Evolutionary conservation across 2,888 invertebrate species (phyloP).

Genomic region (Platycheirus rosarum): DNA sequence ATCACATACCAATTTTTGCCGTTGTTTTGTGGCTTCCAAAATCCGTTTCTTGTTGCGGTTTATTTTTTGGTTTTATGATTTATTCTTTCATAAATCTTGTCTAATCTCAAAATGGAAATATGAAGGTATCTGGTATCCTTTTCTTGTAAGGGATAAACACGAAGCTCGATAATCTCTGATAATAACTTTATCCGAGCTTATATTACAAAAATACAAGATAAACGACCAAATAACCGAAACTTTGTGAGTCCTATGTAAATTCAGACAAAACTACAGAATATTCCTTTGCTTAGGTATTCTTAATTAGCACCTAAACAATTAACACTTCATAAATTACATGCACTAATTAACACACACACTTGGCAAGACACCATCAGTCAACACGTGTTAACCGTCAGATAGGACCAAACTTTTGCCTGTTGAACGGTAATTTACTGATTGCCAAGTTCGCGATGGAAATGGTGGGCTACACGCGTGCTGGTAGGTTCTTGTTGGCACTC

Average conservation of each 20-base stretch:
- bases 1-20: slow-evolving; percentile 60
- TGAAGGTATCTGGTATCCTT: too few relatives aligned
- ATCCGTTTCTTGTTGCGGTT: slow-evolving; percentile 23
- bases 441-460: slow-evolving; percentile 31
- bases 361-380: slow-evolving; percentile 38
- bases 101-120: slow-evolving; percentile 4
- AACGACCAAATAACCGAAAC: too few relatives aligned
- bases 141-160: not conserved
- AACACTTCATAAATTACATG: slow-evolving; percentile 63
- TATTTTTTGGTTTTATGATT: slow-evolving; percentile 17
- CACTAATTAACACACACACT: slow-evolving; percentile 47
- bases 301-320: slow-evolving; percentile 57
- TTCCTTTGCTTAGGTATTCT: slow-evolving; percentile 42
- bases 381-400: slow-evolving; percentile 48
- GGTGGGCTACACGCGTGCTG: slow-evolving; percentile 32
- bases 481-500: slow-evolving; percentile 6
- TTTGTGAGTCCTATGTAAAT: too few relatives aligned
- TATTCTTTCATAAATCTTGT: slow-evolving; percentile 40
- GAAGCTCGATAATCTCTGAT: slow-evolving; percentile 23
- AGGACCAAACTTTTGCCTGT: slow-evolving; percentile 21
- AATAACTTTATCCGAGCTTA: slow-evolving; percentile 24
- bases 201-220: slow-evolving; percentile 26
- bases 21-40: slow-evolving; percentile 39
- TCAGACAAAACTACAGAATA: slow-evolving; percentile 23
- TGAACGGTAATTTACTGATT: slow-evolving; percentile 38